Conservation (phyloP, 2,888 invertebrate species). For the Cepaea hortensis region DNA sequence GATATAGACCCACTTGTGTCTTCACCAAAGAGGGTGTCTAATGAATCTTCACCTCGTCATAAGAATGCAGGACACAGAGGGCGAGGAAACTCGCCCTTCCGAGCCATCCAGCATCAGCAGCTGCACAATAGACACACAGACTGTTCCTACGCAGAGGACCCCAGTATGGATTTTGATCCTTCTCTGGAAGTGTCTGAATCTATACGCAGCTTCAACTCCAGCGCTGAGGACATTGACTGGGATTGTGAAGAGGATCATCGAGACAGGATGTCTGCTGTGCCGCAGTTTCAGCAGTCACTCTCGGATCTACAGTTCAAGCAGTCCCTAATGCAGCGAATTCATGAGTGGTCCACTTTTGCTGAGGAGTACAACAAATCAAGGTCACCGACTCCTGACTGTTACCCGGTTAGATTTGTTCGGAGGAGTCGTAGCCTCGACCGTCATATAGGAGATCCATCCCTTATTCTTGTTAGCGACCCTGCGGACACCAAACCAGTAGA, state of each 20-base stretch:
- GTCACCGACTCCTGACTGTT: slow-evolving; percentile 59
- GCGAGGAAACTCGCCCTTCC: slow-evolving; percentile 21
- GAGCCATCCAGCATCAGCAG: slow-evolving; percentile 13
- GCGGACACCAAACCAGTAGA: slow-evolving; percentile 49
- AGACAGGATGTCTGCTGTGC: slow-evolving; percentile 55
- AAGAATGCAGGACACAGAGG: slow-evolving; percentile 14
- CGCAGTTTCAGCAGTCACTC: slow-evolving; percentile 52
- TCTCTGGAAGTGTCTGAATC: slow-evolving; percentile 54
- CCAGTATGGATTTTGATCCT: slow-evolving; percentile 44
- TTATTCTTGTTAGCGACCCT: slow-evolving; percentile 32
- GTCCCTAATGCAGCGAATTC: slow-evolving; percentile 62
- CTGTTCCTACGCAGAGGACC: slow-evolving; percentile 35
- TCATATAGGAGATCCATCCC: slow-evolving; percentile 57
- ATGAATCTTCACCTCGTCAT: slow-evolving; percentile 44
- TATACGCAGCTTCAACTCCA: slow-evolving; percentile 54
- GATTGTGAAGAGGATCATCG: slow-evolving; percentile 44
- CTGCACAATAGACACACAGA: slow-evolving; percentile 29
- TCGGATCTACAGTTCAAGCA: slow-evolving; percentile 61
- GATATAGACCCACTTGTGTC: neutral
- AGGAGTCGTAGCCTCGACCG: slow-evolving; percentile 59
- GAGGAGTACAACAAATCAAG: slow-evolving; percentile 54
- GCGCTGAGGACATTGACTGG: slow-evolving; percentile 51
- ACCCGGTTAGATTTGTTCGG: slow-evolving; percentile 50
- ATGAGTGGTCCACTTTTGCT: slow-evolving; percentile 61
- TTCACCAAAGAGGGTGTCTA: slow-evolving; percentile 15